Evolutionary conservation across 2,888 invertebrate genomes (phyloP).

Genomic region (Polydrusus cervinus): DNA sequence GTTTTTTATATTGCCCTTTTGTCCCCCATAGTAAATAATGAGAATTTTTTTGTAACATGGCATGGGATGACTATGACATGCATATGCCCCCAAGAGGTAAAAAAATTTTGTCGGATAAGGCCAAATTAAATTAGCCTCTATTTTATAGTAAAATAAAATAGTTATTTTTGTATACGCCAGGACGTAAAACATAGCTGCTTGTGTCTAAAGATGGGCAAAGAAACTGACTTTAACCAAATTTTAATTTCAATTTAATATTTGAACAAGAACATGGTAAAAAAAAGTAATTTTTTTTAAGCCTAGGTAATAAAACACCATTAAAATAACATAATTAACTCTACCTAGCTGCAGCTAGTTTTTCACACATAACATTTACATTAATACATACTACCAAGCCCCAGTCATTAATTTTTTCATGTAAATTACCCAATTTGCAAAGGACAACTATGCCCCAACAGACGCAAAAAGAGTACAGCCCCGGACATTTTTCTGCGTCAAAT

Average conservation of each 20-base stretch:
- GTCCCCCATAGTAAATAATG: conserved; percentile 1
- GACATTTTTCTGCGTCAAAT: conserved; percentile 62
- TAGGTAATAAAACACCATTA: no score
- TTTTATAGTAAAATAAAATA: no score
- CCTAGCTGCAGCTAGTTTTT: conserved; percentile 29
- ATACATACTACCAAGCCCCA: conserved; percentile 12
- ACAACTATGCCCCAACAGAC: conserved; percentile 37
- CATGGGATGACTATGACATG: not conserved
- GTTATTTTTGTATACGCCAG: no score
- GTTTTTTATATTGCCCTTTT: not conserved
- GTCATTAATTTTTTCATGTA: conserved; percentile 45
- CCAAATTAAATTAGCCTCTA: no score
- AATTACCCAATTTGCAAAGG: conserved; percentile 40
- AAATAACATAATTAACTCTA: no score
- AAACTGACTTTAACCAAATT: no score
- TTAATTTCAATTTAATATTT: no score
- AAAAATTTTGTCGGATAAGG: no score
- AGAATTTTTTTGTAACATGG: not conserved
- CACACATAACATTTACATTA: conserved; percentile 49
- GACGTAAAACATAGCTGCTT: no score
- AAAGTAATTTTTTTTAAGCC: no score
- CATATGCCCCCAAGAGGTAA: not conserved
- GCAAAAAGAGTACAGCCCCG: conserved; percentile 37
- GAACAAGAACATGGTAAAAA: no score
- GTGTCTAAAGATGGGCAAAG: no score